Conservation (phyloP, 2,888 invertebrate species). For the Diaprepes abbreviatus region DNA sequence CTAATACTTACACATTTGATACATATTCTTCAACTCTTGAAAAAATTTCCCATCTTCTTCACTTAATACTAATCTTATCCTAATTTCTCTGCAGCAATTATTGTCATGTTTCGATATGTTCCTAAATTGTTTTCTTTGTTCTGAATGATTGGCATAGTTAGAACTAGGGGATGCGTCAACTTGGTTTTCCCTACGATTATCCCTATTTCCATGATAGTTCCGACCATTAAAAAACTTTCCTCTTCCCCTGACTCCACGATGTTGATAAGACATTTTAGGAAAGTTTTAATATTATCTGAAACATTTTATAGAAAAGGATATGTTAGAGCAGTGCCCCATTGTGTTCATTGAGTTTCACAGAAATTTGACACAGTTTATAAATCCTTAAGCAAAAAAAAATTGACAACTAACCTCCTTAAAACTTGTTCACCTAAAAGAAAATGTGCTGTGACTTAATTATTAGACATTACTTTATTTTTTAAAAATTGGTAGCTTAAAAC, state of each 20-base stretch:
- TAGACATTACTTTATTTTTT: not conserved
- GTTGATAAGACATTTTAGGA: slow-evolving; percentile 48
- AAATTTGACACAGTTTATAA: slow-evolving; percentile 12
- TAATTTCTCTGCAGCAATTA: slow-evolving; percentile 63
- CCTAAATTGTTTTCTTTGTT: slow-evolving; percentile 15
- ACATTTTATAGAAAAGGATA: slow-evolving; percentile 1
- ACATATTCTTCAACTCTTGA: slow-evolving; percentile 65
- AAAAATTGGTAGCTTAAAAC: not conserved
- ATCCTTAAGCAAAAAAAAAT: not conserved
- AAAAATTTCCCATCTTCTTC: slow-evolving; percentile 66
- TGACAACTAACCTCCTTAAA: slow-evolving; percentile 16
- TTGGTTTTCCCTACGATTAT: not conserved
- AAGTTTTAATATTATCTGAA: slow-evolving; percentile 12
- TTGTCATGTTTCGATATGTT: slow-evolving; percentile 60
- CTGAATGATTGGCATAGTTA: slow-evolving; percentile 4
- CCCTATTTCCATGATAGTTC: slow-evolving; percentile 29
- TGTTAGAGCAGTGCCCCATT: not conserved
- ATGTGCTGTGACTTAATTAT: not conserved
- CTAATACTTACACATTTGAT: slow-evolving; percentile 60
- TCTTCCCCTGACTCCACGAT: slow-evolving; percentile 53
- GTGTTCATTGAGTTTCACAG: not conserved
- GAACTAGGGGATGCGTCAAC: not conserved
- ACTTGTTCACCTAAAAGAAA: not conserved
- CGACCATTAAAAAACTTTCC: slow-evolving; percentile 51
- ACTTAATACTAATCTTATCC: slow-evolving; percentile 68